These are phyloP conservation scores for Diaprepes abbreviatus DNA, from an alignment of 2,888 invertebrate species.

Conservation along the genomic window DNA sequence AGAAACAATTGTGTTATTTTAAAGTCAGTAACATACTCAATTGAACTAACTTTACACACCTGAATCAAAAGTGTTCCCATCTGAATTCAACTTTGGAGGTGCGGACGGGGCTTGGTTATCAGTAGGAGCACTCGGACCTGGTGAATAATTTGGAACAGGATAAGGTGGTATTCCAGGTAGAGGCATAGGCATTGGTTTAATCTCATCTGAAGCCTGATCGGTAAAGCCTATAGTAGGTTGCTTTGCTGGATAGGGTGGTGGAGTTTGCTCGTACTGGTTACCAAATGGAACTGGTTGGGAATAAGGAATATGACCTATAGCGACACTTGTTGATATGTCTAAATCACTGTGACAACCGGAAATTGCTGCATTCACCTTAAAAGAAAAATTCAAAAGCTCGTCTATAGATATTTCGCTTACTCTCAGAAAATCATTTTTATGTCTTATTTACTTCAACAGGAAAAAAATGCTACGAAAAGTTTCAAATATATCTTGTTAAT, in stretches of 20 bases:
- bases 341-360: neutral
- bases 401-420: too few relatives aligned
- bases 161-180: neutral
- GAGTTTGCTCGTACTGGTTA: neutral
- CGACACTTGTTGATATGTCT: neutral
- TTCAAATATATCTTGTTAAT: too few relatives aligned
- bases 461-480: too few relatives aligned
- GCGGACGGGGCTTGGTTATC: neutral
- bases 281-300: neutral
- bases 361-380: neutral
- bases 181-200: neutral
- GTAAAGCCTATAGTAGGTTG: too few relatives aligned
- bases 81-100: neutral
- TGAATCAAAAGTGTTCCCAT: neutral
- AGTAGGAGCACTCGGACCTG: neutral
- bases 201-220: too few relatives aligned
- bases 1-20: too few relatives aligned
- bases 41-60: too few relatives aligned
- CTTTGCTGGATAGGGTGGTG: neutral
- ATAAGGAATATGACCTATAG: neutral
- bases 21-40: too few relatives aligned
- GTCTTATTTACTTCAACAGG: too few relatives aligned
- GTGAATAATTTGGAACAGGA: neutral
- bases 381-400: too few relatives aligned
- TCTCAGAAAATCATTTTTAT: too few relatives aligned